Evolutionary conservation across 2,797 vertebrate genomes (phyloP), one percentile per base, ranked within the genome.

Genomic region (Scyliorhinus canicula): DNA sequence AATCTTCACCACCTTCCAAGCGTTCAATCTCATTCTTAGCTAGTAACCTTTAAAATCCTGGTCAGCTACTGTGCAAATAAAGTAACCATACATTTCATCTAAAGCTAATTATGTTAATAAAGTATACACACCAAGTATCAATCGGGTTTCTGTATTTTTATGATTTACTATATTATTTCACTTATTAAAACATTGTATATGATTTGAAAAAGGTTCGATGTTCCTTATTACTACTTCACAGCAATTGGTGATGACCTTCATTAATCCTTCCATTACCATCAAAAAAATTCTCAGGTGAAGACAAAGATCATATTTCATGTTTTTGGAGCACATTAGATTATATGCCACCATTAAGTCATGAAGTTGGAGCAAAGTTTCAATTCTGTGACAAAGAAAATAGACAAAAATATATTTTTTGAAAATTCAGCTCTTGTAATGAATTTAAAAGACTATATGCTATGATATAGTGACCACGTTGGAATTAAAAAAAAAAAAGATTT

Each of bases 361-460:
- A 88, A n/a, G 28, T 2, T 85, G 57, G 12, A 55, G 55, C 50
- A 31, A n/a, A 57, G 31, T 90, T 60, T 60, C 16, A n/a, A 60
- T 31, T 90, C 31, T 60, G 14, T 88, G 11, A n/a, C 16, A 57
- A n/a, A 60, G 6, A 57, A n/a, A n/a, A n/a, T 47, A 88, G 55
- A 90, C 16, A 60, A 5, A 11, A 90, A 28, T 16, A 11, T 86
- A 57, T 35, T n/a, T 60, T 6, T 35, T 60, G 14, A 90, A 21
- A 90, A 90, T 90, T 90, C 52, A 90, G 86, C 55, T 90, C 55
- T 12, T 90, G 55, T n/a, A 60, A 47, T 28, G 47, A 79, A 82
- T 21, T 82, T 21, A 85, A 50, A 88, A 14, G 4, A 35, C 31
- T n/a, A 90, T 31, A 60, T 19, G 31, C 12, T 60, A 35, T 6